Evolutionary conservation across 2,888 invertebrate genomes (phyloP), one percentile per base, ranked within the genome.

Genomic region (Himalopsyche anomala): DNA sequence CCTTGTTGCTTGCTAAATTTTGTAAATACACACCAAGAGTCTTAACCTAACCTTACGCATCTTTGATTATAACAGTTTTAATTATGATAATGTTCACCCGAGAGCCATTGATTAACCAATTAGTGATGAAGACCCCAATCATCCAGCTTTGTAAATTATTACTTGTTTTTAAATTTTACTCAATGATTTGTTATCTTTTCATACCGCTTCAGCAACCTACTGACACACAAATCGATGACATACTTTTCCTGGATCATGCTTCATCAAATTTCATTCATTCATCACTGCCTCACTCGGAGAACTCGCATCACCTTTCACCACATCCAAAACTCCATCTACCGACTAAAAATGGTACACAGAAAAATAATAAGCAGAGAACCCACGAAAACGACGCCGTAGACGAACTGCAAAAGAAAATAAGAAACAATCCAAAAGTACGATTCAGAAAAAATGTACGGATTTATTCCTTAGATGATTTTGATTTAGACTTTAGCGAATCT

Each of bases 201-300:
- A n/a, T 19, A 62, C 62, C 19, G 62, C 62, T 62, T 62, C 62
- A 62, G 62, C 62, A 62, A 62, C 6, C 62, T 62, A 62, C n/a
- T 5, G 62, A 62, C 9, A n/a, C 42, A 51, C 56, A 62, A n/a
- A 69, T 40, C 69, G 40, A 62, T 36, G 80, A 84, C 40, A 79
- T 62, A 62, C 62, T 19, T 9, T 62, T 62, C 28, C 6, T 62
- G 62, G 62, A 62, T 62, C 62, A 62, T 62, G 19, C 55, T 19
- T 86, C 90, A 90, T 89, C 91, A 91, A 88, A 84, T 90, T 91
- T 89, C 89, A 91, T 90, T 90, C 90, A 88, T 90, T 90, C 89
- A 91, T 91, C 90, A 90, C 90, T 88, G 90, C 90, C 87, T 90
- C 90, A 85, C 89, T 90, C 85, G 56, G 87, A 62, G n/a, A 62